Conservation (phyloP, 2,113 vertebrate genomes). For the Etheostoma cragini region DNA sequence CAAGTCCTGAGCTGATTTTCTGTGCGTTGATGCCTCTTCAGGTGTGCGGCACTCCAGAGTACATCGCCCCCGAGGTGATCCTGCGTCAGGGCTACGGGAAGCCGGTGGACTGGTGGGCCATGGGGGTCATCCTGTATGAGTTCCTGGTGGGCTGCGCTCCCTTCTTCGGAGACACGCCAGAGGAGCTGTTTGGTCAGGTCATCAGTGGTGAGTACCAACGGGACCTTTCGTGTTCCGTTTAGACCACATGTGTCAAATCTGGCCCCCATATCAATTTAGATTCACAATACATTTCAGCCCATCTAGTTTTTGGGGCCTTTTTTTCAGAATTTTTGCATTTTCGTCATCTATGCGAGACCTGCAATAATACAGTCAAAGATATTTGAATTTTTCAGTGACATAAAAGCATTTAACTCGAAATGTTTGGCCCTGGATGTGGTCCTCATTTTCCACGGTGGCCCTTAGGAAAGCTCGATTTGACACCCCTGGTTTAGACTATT, state of each 20-base stretch:
- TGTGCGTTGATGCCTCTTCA: slow-evolving; percentile 55
- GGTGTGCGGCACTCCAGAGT: slow-evolving; percentile 98
- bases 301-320: no score
- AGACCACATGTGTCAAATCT: no score
- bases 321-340: no score
- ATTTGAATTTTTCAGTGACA: no score
- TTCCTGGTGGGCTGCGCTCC: slow-evolving; percentile 96
- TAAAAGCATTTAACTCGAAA: no score
- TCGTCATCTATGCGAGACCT: no score
- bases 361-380: no score
- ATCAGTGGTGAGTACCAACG: slow-evolving; percentile 90
- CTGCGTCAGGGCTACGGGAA: slow-evolving; percentile 97
- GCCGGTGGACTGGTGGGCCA: slow-evolving; percentile 99
- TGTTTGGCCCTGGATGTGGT: no score
- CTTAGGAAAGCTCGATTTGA: no score
- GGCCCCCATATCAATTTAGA: no score
- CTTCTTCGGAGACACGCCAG: slow-evolving; percentile 97
- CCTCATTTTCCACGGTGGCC: no score
- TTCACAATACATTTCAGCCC: no score
- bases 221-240: not conserved
- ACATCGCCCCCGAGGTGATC: slow-evolving; percentile 98
- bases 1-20: not conserved
- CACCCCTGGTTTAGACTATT: not conserved
- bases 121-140: slow-evolving; percentile 97
- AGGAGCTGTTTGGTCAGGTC: slow-evolving; percentile 98